phyloP scores from a whole-genome alignment of 2,113 vertebrate genomes.

The Sus scrofa region DNA sequence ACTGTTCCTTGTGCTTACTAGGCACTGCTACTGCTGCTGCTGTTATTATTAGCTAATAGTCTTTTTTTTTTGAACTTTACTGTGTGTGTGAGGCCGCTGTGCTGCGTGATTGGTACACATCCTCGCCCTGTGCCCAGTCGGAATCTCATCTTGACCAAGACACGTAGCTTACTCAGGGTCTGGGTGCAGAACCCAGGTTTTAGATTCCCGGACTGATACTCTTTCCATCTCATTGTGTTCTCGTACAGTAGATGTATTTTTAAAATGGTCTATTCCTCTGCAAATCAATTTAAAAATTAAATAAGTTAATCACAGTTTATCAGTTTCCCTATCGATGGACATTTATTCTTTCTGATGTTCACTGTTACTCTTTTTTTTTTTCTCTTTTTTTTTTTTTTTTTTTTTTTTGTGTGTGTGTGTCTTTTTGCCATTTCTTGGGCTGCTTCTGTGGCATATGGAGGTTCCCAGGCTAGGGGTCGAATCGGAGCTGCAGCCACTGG shows the following conservation, averaged over 20 bases:
- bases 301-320: background rate
- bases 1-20: background rate
- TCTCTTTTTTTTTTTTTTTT: too few species aligned
- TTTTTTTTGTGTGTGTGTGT: too few species aligned
- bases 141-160: background rate
- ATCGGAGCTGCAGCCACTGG: too few species aligned
- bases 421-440: too few species aligned
- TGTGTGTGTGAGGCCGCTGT: background rate
- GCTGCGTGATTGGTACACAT: background rate
- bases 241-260: background rate
- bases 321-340: background rate
- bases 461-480: too few species aligned
- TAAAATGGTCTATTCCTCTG: background rate
- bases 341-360: background rate
- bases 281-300: slow-evolving; percentile 3
- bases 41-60: background rate
- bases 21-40: background rate
- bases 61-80: background rate
- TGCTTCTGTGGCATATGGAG: too few species aligned
- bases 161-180: background rate
- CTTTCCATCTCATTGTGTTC: background rate
- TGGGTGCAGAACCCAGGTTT: background rate
- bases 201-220: background rate
- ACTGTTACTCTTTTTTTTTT: background rate
- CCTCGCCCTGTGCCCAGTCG: background rate